Evolutionary conservation across 92 coral and sea anemone genomes (phyloP).

Genomic region (Palythoa caribaeorum): DNA sequence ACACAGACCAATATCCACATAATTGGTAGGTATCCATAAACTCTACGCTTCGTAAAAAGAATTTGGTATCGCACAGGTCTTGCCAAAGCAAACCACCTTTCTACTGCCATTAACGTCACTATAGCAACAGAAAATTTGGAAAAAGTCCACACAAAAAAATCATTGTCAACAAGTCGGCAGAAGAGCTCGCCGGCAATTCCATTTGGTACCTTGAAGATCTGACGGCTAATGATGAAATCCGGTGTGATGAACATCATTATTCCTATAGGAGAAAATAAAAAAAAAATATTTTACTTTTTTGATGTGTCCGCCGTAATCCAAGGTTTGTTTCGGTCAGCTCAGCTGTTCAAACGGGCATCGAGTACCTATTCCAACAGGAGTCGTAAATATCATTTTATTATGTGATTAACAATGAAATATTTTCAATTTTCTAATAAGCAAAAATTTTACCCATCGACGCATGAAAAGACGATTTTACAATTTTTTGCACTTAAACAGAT

Average conservation of each 20-base stretch:
- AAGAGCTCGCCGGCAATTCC: constrained; percentile 11
- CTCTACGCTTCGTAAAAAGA: constrained; percentile 10
- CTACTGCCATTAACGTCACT: constrained; percentile 21
- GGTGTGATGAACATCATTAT: constrained; percentile 6
- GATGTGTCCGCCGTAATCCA: too few relatives aligned
- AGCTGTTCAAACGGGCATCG: too few relatives aligned
- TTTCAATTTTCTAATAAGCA: too few relatives aligned
- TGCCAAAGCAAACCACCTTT: constrained; percentile 26
- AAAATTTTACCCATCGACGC: too few relatives aligned
- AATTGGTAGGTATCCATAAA: neutral
- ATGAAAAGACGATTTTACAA: too few relatives aligned
- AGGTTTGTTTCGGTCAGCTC: too few relatives aligned
- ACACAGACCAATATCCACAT: constrained; percentile 20
- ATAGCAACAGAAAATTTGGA: constrained; percentile 30
- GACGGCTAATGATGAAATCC: constrained; percentile 14
- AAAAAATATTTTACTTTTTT: too few relatives aligned
- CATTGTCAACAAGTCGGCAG: constrained; percentile 32
- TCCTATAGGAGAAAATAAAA: neutral
- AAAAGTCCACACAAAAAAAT: constrained; percentile 30
- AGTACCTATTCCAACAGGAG: too few relatives aligned
- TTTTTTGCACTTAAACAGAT: too few relatives aligned
- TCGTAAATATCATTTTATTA: too few relatives aligned
- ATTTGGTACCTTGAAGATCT: neutral
- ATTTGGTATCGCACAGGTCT: constrained; percentile 9
- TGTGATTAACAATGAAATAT: too few relatives aligned